A percentile compares a stretch with the other conserved stretches of the same genome.
Conservation (phyloP, 2,113 vertebrate species). For the Pachyramphus minor region DNA sequence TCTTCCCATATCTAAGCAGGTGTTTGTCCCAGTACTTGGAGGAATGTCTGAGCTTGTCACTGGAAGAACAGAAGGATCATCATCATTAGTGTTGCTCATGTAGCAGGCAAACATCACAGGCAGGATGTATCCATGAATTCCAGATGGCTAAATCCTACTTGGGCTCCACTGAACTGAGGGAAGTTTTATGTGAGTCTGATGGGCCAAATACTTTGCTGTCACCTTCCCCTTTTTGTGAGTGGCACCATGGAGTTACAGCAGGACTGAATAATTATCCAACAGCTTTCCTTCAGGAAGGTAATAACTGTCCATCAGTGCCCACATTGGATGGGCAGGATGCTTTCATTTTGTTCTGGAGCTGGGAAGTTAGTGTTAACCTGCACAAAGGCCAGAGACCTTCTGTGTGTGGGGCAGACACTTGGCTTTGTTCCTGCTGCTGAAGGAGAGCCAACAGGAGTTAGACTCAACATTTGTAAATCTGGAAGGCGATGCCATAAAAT, state of each 20-base stretch:
- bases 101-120: not conserved
- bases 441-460: not conserved
- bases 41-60: not conserved
- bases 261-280: not conserved
- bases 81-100: conserved; percentile 10
- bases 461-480: conserved; percentile 6
- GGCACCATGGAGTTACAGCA: not conserved
- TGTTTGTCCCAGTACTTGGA: not conserved
- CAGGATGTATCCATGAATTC: not conserved
- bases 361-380: not conserved
- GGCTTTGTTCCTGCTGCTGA: not conserved
- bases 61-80: conserved; percentile 35
- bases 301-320: not conserved
- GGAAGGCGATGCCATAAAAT: not conserved
- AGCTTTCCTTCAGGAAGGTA: not conserved
- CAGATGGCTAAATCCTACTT: conserved; percentile 35
- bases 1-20: not conserved
- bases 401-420: not conserved
- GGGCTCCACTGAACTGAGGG: not conserved
- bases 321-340: fast-evolving
- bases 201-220: not conserved
- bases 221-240: not conserved
- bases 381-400: not conserved
- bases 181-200: not conserved
- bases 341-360: not conserved